phyloP scores from a whole-genome alignment of 1,140 invertebrate genomes.

The Watersipora subatra region DNA sequence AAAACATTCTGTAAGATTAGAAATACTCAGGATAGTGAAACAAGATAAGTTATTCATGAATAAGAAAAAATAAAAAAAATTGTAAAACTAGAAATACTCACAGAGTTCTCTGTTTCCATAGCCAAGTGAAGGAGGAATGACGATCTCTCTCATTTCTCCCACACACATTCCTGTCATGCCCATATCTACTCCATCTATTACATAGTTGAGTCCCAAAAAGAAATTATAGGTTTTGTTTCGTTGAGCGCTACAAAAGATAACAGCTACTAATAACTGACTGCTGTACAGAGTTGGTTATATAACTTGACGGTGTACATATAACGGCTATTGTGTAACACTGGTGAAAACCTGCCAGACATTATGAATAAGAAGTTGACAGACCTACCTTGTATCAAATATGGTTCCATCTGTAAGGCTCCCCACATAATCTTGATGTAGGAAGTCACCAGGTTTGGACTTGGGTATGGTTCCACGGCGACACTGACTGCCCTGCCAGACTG shows the following conservation, averaged over 20 bases:
- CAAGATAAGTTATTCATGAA: too few species aligned
- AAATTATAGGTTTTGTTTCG: background rate
- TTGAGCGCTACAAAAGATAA: background rate
- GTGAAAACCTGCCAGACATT: too few species aligned
- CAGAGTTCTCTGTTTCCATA: slow-evolving; percentile 56
- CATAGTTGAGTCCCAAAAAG: background rate
- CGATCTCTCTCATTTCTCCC: slow-evolving; percentile 77
- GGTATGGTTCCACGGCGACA: background rate
- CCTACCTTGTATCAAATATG: slow-evolving; percentile 1
- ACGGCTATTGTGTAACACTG: background rate
- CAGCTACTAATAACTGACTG: too few species aligned
- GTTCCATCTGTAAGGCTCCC: background rate
- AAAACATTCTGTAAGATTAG: too few species aligned
- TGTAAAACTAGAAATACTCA: background rate
- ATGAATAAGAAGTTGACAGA: background rate
- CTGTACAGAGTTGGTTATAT: too few species aligned
- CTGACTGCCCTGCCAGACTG: background rate
- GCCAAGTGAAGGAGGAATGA: slow-evolving; percentile 70
- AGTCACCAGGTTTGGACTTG: background rate
- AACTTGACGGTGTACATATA: too few species aligned
- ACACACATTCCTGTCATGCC: slow-evolving; percentile 84
- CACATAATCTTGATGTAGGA: background rate
- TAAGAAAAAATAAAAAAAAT: background rate
- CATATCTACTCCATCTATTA: slow-evolving; percentile 65
- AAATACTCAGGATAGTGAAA: too few species aligned